Percentiles rank a stretch among this genome's conserved stretches.
Evolutionary conservation across 2,113 vertebrate species (phyloP).

Genomic region (Struthio camelus): DNA sequence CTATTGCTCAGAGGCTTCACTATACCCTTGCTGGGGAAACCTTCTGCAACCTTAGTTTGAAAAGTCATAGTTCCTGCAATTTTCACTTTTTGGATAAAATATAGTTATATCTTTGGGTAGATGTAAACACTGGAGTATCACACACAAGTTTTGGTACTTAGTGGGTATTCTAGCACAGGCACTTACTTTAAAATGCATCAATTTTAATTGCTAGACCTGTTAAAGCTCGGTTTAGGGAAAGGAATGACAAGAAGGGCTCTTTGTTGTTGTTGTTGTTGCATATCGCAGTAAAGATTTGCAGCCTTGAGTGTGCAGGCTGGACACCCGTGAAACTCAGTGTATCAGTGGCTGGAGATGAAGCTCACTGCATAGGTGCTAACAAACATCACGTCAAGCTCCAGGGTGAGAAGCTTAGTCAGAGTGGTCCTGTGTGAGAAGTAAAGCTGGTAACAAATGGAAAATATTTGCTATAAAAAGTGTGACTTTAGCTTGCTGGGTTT

Average conservation of each 20-base stretch:
- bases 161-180: not conserved
- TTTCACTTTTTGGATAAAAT: not conserved
- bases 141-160: not conserved
- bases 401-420: not conserved
- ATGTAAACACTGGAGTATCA: not conserved
- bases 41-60: not conserved
- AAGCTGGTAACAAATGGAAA: not conserved
- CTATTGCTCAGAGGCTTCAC: not conserved
- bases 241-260: not conserved
- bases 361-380: not conserved
- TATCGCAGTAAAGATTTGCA: not conserved
- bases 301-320: not conserved
- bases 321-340: not conserved
- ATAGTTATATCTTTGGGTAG: accelerated
- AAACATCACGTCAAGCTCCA: not conserved
- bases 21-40: not conserved
- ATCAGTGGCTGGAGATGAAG: not conserved
- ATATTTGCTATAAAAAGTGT: not conserved
- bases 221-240: not conserved
- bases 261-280: not conserved
- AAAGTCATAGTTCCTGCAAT: not conserved
- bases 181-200: not conserved
- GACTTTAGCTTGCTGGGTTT: not conserved
- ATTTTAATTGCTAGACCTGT: not conserved
- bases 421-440: accelerated